A percentile compares a stretch with the other conserved stretches of the same genome.
phyloP scores from a whole-genome alignment of 2,888 invertebrate genomes.

The Pseudanteris insignis region DNA sequence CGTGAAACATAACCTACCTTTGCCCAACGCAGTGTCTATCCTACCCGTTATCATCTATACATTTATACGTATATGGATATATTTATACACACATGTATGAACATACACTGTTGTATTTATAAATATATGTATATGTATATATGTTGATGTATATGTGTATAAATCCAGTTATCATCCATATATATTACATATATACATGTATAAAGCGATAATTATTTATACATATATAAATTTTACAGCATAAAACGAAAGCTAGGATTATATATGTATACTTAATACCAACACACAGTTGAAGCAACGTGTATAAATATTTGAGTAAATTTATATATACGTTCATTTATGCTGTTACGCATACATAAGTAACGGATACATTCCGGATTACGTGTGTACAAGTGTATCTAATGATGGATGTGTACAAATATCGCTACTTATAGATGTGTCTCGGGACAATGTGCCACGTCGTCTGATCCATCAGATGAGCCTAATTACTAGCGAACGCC shows the following conservation, averaged over 20 bases:
- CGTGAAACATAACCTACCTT: slow-evolving; percentile 21
- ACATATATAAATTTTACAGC: no score
- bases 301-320: no score
- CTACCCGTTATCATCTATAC: not conserved
- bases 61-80: not conserved
- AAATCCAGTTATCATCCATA: not conserved
- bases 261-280: no score
- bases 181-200: slow-evolving; percentile 2
- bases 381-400: not conserved
- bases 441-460: not conserved
- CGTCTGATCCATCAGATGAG: not conserved
- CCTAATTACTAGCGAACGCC: not conserved
- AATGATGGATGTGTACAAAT: not conserved
- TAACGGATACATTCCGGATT: no score
- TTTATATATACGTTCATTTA: no score
- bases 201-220: not conserved
- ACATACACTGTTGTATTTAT: not conserved
- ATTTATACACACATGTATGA: not conserved
- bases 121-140: no score
- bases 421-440: not conserved
- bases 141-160: no score
- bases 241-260: no score
- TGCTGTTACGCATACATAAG: not conserved
- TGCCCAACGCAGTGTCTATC: slow-evolving; percentile 12
- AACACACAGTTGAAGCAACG: no score